Evolutionary conservation across 2,888 invertebrate species (phyloP), one percentile per base, ranked within the genome.

Genomic region (Cheilosia soror): DNA sequence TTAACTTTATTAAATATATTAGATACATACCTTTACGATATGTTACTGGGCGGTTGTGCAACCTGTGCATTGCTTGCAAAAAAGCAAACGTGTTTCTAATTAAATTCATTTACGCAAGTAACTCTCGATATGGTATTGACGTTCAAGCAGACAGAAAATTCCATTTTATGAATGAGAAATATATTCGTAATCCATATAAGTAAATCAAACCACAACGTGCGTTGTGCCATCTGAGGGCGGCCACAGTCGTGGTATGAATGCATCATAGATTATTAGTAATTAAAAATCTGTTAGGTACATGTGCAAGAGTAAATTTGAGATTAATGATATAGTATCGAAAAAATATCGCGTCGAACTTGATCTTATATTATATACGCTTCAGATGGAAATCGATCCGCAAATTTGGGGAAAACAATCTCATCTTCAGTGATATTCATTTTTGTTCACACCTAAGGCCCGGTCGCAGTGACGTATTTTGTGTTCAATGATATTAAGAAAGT

Each of bases 61-160:
- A 49, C 49, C 7, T 49, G 20, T 7, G 49, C 3, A 49, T 7
- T 11, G 15, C 20, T 49, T 15, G 9, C 11, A 20, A 11, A 15
- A 11, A 20, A 20, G 3, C 25, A 9, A 49, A 49, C 49, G 25
- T 25, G 49, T 49, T 11, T 25, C 25, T 25, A 4, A 49, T 49
- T 25, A 49, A 25, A 49, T 49, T 11, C 25, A 49, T 49, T 25
- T 49, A 49, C 49, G 49, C 49, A 49, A 25, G 49, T 11, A 25
- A 11, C 9, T 49, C 15, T 11, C 4, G 25, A 49, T 49, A 49
- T 49, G 49, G 49, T 20, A 25, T 20, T 11, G 25, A 1, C 49
- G 4, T 49, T 49, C 49, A 25, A 49, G 9, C 6, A 20, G 25
- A 15, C 5, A 25, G 4, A 11, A 11, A 49, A 4, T 47, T 25